Percentiles rank a stretch among this genome's conserved stretches.
phyloP scores from a whole-genome alignment of 1,140 invertebrate genomes.

The Bombus ignitus region DNA sequence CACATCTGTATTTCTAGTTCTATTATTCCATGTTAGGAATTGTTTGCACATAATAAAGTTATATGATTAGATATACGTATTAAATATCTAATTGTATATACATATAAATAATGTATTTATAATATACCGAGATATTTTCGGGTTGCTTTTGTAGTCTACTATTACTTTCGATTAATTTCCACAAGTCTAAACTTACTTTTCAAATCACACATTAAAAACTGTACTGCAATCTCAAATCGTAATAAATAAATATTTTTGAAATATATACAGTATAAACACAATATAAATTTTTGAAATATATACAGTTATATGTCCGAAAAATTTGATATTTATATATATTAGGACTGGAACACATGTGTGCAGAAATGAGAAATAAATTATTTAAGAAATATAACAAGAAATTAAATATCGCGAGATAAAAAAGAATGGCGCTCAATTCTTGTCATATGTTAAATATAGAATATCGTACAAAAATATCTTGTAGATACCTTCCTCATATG shows the following conservation, averaged over 20 bases:
- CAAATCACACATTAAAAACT: not conserved
- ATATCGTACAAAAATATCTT: slow-evolving; percentile 20
- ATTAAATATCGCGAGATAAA: not conserved
- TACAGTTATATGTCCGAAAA: not conserved
- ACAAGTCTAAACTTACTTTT: not conserved
- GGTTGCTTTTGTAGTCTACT: not conserved
- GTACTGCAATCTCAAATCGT: not conserved
- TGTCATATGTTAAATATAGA: not conserved
- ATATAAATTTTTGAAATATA: not conserved
- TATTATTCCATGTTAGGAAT: not conserved
- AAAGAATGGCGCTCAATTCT: not conserved
- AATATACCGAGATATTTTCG: not conserved
- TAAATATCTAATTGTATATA: not conserved
- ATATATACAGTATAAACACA: not conserved
- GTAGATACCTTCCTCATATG: slow-evolving; percentile 1
- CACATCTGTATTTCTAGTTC: slow-evolving; percentile 10
- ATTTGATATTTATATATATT: not conserved
- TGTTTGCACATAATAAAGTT: too few relatives aligned
- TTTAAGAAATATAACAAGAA: not conserved
- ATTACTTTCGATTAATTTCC: not conserved
- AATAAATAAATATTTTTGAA: not conserved
- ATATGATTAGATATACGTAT: not conserved
- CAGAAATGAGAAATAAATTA: not conserved
- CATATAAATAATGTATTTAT: not conserved
- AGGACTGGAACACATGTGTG: not conserved